Evolutionary conservation across 1,140 invertebrate species (phyloP), one percentile per base, ranked within the genome.

Genomic region (Drosophila miranda): DNA sequence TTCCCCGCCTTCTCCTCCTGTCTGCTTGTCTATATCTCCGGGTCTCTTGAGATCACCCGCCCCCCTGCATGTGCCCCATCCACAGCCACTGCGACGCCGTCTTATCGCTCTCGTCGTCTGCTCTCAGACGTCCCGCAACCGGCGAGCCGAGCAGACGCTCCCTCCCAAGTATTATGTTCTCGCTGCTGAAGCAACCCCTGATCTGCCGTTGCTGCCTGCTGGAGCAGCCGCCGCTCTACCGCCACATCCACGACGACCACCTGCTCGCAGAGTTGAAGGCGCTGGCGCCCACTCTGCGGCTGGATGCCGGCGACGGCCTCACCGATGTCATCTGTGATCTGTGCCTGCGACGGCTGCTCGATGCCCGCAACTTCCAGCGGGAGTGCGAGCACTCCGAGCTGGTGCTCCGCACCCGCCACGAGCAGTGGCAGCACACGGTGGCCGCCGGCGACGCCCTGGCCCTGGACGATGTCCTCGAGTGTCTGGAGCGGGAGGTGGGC

Each of bases 131-230:
- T 57, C 78, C 69, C 71, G 51, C 63, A 74, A 81, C 66, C 74
- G 66, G 58, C 58, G 63, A 69, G 54, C 59, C 52, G 62, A 82
- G 52, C 71, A 76, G 75, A 81, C 78, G 75, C 57, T 26, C 23
- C 49, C 50, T 43, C 38, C 19, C 19, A 69, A 82, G 71, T 82
- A 86, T 75, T 87, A 84, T 88, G 82, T 82, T 87, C 57, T 73
- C 82, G 59, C 75, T 88, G 49, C 54, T 73, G 46, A 64, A 67
- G 53, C 62, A 64, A 30, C 73, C 52, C 13, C 80, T 66, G 58
- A 28, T 87, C 11, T 90, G 89, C 54, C 89, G 89, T 34, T 90
- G 89, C 53, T 90, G 89, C 23, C 52, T 90, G 46, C 30, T 57
- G 11, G 89, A 90, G 52, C 73, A 89, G 49, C 84, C 89, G 43